These are phyloP conservation scores for Glareola pratincola DNA, from an alignment of 2,113 vertebrate genomes.

Conservation along the genomic window DNA sequence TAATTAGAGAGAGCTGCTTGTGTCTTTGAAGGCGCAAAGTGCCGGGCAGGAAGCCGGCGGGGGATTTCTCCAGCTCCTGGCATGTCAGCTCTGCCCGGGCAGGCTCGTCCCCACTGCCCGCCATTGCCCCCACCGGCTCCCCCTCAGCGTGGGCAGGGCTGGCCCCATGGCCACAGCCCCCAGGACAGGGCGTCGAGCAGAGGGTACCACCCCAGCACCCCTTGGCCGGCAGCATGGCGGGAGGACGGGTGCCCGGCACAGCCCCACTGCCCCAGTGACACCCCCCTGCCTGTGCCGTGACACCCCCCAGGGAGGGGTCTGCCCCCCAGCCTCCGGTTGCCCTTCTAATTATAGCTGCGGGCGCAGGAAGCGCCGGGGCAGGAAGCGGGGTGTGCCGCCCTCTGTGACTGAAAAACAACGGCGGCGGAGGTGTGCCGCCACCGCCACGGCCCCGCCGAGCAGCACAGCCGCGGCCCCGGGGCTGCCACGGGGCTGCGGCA, in stretches of 20 bases:
- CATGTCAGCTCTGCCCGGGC: not conserved
- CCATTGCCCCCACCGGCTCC: not conserved
- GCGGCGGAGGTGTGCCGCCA: not conserved
- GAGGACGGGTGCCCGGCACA: fast-evolving
- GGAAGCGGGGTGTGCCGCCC: conserved; percentile 49
- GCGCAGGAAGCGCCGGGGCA: not conserved
- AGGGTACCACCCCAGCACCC: not conserved
- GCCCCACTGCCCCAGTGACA: not conserved
- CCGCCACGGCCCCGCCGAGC: fast-evolving
- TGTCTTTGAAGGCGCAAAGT: not conserved
- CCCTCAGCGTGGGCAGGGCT: not conserved
- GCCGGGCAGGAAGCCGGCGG: fast-evolving
- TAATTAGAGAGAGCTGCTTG: not conserved
- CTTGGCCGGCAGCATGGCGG: fast-evolving
- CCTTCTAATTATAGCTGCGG: not conserved
- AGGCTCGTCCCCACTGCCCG: not conserved
- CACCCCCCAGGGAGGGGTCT: not conserved
- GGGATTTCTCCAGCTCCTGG: not conserved
- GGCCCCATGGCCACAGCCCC: not conserved
- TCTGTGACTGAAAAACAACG: not conserved
- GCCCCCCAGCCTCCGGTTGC: not conserved
- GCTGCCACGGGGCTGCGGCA: fast-evolving
- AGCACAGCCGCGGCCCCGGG: not conserved
- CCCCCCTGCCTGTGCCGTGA: not conserved
- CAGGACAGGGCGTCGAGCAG: fast-evolving